Evolutionary conservation across 2,797 vertebrate species (phyloP), one percentile per base, ranked within the genome.

Genomic region (Thunnus albacares): DNA sequence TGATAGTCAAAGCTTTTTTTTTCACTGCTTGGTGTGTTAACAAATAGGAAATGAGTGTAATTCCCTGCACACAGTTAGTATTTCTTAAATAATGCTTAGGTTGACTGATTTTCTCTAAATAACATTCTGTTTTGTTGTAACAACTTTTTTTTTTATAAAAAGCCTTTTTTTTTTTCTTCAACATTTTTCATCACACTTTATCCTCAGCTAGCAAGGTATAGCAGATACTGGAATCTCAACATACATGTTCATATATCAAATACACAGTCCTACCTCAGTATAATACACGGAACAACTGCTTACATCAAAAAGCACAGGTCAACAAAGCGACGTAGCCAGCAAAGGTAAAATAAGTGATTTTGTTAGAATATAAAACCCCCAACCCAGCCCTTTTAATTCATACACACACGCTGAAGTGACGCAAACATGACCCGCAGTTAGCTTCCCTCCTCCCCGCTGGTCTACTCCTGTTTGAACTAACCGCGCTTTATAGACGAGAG

Each of bases 211-310:
- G 65, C 71, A 57, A 84, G 56, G 72, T 74, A 57, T 55, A 85
- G 71, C 20, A 80, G 67, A 85, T 61, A 77, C 52, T 61, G 59
- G 64, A 81, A 77, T 60, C 62, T 75, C 71, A 71, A 59, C 79
- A 70, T 63, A 72, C 79, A 66, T 41, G 65, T 68, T 83, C 69
- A 86, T 82, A 86, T 80, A 88, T 84, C 83, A 88, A 85, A 93
- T 87, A 88, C 81, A 91, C 89, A 90, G 49, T 78, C 87, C 83
- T 86, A 90, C 84, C 74, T 92, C 72, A 62, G 77, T 90, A 90
- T 88, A 83, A 88, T 84, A 90, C 88, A 91, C 15, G 30, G 87
- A 86, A 89, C 62, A 69, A 88, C 78, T 87, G 87, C 85, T 87
- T 85, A 89, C 87, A 84, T 89, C 90, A 71, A 64, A 88, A 87